Evolutionary conservation across 2,888 invertebrate genomes (phyloP).

Genomic region (Agrotis clavis): DNA sequence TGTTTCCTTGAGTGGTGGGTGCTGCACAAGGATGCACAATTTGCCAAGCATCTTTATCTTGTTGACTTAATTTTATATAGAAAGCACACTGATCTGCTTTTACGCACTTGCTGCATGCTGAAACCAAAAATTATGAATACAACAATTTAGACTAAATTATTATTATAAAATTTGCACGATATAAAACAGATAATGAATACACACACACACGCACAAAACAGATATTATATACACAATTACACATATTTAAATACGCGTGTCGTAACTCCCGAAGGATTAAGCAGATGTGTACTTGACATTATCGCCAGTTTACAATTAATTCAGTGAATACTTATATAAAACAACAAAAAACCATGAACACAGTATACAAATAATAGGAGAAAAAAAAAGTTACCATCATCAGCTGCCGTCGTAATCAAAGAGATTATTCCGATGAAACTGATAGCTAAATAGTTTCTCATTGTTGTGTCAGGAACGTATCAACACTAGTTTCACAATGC

Average conservation of each 20-base stretch:
- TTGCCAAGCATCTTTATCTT: constrained; percentile 77
- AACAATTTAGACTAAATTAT: no score
- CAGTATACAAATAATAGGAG: constrained; percentile 5
- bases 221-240: no score
- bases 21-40: constrained; percentile 72
- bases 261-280: no score
- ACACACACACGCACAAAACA: no score
- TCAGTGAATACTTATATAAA: background rate
- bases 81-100: constrained; percentile 72
- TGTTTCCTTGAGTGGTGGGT: constrained; percentile 48
- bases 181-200: no score
- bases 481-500: constrained; percentile 52
- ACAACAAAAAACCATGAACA: constrained; percentile 14
- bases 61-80: constrained; percentile 70
- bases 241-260: no score
- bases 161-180: no score
- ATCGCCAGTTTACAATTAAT: no score
- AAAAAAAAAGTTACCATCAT: constrained; percentile 53
- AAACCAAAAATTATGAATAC: constrained; percentile 33
- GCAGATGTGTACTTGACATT: no score
- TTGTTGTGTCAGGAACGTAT: constrained; percentile 36
- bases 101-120: constrained; percentile 81
- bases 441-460: constrained; percentile 47
- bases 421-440: constrained; percentile 43
- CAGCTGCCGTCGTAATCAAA: constrained; percentile 29